These are phyloP conservation scores for Megaceryle torquata DNA, from an alignment of 2,113 vertebrate genomes.

Conservation along the genomic window DNA sequence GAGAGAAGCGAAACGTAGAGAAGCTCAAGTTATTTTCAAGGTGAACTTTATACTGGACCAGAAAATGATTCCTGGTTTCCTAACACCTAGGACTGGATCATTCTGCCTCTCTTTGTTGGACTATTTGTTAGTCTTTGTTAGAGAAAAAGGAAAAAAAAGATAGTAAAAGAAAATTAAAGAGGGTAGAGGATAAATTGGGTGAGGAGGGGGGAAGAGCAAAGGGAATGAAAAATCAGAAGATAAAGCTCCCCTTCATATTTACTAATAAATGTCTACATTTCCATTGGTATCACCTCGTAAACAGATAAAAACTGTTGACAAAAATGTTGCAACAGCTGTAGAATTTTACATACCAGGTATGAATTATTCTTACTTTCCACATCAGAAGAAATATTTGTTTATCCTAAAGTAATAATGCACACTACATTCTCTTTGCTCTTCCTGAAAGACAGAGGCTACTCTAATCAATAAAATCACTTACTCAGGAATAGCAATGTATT, in stretches of 20 bases:
- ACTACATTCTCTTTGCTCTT: neutral
- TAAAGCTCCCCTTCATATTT: neutral
- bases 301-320: neutral
- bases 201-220: neutral
- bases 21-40: neutral
- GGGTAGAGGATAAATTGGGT: neutral
- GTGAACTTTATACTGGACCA: neutral
- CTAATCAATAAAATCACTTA: slow-evolving; percentile 66
- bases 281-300: neutral
- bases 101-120: neutral
- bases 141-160: neutral
- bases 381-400: neutral
- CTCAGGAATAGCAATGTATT: slow-evolving; percentile 93
- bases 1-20: neutral
- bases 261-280: neutral
- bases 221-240: neutral
- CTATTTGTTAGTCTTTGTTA: too few relatives aligned
- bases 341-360: neutral
- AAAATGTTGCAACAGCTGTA: neutral
- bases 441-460: neutral
- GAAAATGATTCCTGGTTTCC: neutral
- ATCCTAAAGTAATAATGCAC: neutral
- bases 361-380: neutral
- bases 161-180: neutral
- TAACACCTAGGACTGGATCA: neutral